Evolutionary conservation across 2,113 vertebrate genomes (phyloP).

Genomic region (Saguinus midas): DNA sequence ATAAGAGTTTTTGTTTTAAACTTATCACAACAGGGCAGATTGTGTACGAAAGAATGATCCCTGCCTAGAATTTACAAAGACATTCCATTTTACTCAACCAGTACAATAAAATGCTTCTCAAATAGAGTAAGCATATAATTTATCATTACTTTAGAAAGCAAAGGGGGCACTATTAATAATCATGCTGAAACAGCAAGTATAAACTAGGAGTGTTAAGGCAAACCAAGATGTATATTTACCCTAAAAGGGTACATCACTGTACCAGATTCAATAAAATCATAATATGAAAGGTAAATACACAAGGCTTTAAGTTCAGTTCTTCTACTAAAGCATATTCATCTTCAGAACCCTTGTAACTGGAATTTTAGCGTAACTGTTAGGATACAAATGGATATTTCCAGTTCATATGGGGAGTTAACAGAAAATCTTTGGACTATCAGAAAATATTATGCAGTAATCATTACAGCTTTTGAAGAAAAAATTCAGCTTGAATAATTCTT

Average conservation of each 20-base stretch:
- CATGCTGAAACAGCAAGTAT: neutral
- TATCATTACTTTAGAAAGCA: neutral
- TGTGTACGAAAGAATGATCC: neutral
- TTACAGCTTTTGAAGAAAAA: constrained; percentile 61
- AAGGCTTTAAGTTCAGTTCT: neutral
- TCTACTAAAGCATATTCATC: constrained; percentile 20
- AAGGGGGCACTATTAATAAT: constrained; percentile 22
- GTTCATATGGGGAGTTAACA: constrained; percentile 35
- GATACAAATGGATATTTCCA: constrained; percentile 41
- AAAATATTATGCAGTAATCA: constrained; percentile 46
- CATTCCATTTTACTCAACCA: neutral
- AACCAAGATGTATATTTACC: neutral
- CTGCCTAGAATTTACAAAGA: neutral
- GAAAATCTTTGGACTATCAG: constrained; percentile 29
- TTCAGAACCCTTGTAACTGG: neutral
- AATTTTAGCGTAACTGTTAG: neutral
- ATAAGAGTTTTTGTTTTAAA: constrained; percentile 29
- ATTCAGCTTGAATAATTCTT: constrained; percentile 64
- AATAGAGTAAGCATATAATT: neutral
- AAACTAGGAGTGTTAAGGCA: constrained; percentile 1
- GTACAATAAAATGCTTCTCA: constrained; percentile 34
- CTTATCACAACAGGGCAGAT: neutral
- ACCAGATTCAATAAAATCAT: neutral
- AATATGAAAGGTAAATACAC: neutral
- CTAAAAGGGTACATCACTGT: neutral